Base-by-base conservation (phyloP, 2,797 vertebrate genomes). In the Etheostoma perlongum region DNA sequence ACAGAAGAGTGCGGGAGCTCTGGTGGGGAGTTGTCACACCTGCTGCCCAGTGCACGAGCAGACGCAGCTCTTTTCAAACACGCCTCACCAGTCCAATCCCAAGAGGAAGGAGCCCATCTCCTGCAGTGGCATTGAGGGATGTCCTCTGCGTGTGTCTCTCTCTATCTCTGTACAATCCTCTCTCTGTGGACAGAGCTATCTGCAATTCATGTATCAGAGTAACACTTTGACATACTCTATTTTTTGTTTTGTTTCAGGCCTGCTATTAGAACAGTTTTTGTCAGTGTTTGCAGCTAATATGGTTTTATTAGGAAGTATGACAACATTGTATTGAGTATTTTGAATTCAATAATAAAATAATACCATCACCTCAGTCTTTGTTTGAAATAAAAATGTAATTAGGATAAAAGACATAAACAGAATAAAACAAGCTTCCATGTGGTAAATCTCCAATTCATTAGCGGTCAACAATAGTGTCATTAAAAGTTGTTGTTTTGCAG, bases 1-100 rank as follows among this genome's bases (percentile, higher is more conserved):
- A 93, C 92, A 94, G 89, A 88, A 90, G 91, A 93, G 91, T 87
- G 89, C 77, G 60, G 88, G 84, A 90, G 91, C 86, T 74, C 86
- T 85, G 69, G 47, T 87, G 90, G 63, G 88, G 89, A 93, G 91
- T 91, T 93, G 91, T 95, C 92, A 95, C 95, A 95, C 94, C 94
- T 95, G 93, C 94, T 94, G 89, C 90, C 89, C 71, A 64, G 72
- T 67, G 77, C 82, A 44, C 47, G 36, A 87, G 89, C 89, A 88
- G 87, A 91, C 83, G 83, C 89, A 83, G 89, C 79, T 90, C 91
- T 88, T 93, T 88, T 90, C 87, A 91, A 85, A 86, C 79, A 82
- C 62, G 70, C 79, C 79, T 81, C 58, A 72, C 79, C 70, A 72
- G 72, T 46, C 72, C 64, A 59, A 46, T 92, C 93, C 92, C 92